phyloP scores from a whole-genome alignment of 2,113 vertebrate species.

The Heptranchias perlo region DNA sequence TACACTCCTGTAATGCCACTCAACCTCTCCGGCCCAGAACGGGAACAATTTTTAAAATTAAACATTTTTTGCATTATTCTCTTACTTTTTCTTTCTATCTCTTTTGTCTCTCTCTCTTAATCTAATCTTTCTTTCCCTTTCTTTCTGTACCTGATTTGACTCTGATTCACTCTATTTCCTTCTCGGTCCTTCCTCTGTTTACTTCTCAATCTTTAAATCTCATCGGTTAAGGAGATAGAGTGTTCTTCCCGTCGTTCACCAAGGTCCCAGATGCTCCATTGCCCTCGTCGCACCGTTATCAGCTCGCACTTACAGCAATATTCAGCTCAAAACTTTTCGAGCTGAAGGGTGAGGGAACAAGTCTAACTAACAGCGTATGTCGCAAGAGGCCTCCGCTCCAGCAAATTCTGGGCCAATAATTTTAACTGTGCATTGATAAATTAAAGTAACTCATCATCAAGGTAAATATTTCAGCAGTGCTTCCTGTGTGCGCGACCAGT shows the following conservation, averaged over 20 bases:
- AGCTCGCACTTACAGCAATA: neutral
- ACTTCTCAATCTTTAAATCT: neutral
- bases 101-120: neutral
- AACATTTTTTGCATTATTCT: no score
- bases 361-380: neutral
- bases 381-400: neutral
- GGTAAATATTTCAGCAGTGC: neutral
- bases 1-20: no score
- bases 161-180: neutral
- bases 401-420: neutral
- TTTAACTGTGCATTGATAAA: neutral
- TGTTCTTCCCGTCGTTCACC: neutral
- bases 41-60: no score
- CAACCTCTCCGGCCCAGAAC: no score
- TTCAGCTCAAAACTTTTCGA: neutral
- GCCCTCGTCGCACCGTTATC: neutral
- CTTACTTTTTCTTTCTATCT: neutral
- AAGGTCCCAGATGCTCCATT: neutral
- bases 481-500: neutral
- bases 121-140: neutral
- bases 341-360: neutral
- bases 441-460: neutral
- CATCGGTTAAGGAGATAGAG: neutral
- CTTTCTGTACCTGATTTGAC: neutral
- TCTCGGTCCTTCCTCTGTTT: neutral